These are phyloP conservation scores for Ericerus pela DNA, from an alignment of 1,140 invertebrate species.

Conservation along the genomic window DNA sequence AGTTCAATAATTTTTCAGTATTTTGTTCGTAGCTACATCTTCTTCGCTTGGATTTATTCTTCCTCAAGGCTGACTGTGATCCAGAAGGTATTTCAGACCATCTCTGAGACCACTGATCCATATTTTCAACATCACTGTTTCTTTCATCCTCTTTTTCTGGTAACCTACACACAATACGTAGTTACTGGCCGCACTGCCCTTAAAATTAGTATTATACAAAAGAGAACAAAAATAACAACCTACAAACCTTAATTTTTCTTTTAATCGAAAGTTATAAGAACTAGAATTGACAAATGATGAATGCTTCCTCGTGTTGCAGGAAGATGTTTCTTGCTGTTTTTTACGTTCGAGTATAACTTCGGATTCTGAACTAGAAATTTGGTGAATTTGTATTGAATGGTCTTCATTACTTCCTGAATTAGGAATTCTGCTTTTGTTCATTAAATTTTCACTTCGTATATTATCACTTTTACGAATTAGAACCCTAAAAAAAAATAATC, in stretches of 20 bases:
- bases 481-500: neutral
- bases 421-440: neutral
- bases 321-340: no score
- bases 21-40: neutral
- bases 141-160: slow-evolving; percentile 7
- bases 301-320: no score
- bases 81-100: neutral
- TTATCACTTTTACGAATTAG: neutral
- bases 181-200: neutral
- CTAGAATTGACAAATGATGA: neutral
- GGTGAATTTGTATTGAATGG: neutral
- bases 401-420: neutral
- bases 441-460: neutral
- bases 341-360: no score
- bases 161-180: neutral
- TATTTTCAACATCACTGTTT: slow-evolving; percentile 3
- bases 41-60: neutral
- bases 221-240: neutral
- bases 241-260: slow-evolving; percentile 4
- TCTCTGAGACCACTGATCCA: neutral
- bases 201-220: neutral
- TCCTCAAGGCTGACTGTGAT: neutral
- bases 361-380: neutral
- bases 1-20: neutral
- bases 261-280: slow-evolving; percentile 5